phyloP scores from a whole-genome alignment of 2,888 invertebrate species.

The Papilio elwesi region DNA sequence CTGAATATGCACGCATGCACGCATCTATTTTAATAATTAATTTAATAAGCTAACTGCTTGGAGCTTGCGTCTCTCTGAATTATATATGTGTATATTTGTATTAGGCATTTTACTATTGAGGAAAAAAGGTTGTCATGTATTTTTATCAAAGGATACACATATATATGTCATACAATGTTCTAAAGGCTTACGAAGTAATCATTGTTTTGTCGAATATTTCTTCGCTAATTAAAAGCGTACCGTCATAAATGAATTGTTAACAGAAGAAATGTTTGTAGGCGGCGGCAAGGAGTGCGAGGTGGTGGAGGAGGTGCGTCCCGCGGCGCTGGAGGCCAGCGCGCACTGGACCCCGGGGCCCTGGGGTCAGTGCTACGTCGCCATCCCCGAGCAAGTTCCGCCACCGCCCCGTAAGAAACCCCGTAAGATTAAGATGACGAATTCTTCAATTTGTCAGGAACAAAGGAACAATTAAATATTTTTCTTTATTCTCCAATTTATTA shows the following conservation, averaged over 20 bases:
- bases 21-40: no score
- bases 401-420: constrained; percentile 55
- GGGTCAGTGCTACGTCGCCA: constrained; percentile 75
- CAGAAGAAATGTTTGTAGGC: constrained; percentile 52
- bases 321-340: constrained; percentile 75
- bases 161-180: no score
- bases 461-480: constrained; percentile 32
- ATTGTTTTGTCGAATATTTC: no score
- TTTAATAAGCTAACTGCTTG: no score
- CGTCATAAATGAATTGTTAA: neutral
- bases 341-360: constrained; percentile 84
- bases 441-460: neutral
- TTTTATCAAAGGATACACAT: no score
- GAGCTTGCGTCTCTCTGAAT: no score
- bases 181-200: no score
- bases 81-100: no score
- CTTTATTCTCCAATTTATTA: neutral
- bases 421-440: neutral
- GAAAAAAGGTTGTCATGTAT: no score
- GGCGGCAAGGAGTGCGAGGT: constrained; percentile 77
- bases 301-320: constrained; percentile 75
- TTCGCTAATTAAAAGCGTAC: no score
- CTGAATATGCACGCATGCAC: no score
- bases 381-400: constrained; percentile 64
- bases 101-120: no score